Conservation (phyloP, 2,797 vertebrate species). For the Caiman crocodilus region DNA sequence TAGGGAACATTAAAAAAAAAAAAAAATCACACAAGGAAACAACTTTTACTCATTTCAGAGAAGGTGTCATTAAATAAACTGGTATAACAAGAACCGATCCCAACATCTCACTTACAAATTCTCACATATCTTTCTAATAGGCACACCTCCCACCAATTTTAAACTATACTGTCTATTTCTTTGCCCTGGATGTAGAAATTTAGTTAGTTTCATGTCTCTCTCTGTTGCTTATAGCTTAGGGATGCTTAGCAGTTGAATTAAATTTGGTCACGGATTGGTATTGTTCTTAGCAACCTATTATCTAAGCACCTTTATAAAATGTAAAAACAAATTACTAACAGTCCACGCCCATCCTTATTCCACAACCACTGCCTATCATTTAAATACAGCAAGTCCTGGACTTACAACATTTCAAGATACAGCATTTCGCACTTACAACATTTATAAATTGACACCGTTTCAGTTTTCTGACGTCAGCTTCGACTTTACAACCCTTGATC, state of each 20-base stretch:
- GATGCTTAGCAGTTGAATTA: background rate
- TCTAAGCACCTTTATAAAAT: background rate
- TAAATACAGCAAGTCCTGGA: no score
- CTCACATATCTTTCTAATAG: background rate
- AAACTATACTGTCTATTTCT: background rate
- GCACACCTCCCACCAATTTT: background rate
- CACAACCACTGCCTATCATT: background rate
- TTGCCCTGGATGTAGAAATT: background rate
- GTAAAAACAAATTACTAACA: background rate
- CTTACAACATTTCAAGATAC: no score
- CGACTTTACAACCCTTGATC: no score
- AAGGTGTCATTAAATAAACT: background rate
- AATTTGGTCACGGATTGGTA: background rate
- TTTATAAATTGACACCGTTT: no score
- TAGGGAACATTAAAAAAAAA: background rate
- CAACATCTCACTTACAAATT: background rate
- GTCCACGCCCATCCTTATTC: background rate
- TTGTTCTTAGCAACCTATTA: background rate
- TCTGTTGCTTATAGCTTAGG: background rate
- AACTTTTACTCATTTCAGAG: background rate
- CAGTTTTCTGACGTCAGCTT: no score
- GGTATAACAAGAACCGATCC: background rate
- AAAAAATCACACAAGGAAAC: background rate
- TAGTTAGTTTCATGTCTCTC: background rate
- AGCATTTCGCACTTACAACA: no score